Base-by-base conservation (phyloP, 2,797 vertebrate genomes). In the Coendou prehensilis region DNA sequence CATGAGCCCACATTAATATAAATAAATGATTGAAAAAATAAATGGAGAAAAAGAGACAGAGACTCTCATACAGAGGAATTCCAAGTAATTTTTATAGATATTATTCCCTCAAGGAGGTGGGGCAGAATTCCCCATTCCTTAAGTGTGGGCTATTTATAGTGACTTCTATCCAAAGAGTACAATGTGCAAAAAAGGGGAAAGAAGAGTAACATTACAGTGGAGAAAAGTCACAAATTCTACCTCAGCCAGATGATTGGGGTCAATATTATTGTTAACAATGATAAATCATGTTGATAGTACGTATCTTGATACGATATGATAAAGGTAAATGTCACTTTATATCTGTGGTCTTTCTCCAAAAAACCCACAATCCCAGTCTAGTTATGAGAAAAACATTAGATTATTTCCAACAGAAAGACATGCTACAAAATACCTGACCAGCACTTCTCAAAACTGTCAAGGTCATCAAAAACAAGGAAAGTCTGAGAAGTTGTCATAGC, bases 11-110 rank as follows among this genome's bases (percentile, higher is more conserved):
- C 37, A 41, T 41, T 41, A 41, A 41, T 71, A 71, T 41, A 71
- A 41, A 71, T 41, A 71, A 23, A 41, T 71, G 69, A 81, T 1
- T 81, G 37, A 71, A 45, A 59, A 82, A 59, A 85, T 59, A 75
- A 81, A 69, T 47, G 30, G 18, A 6, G 57, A 52, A 30, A 59
- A 47, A 52, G 45, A 89, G 17, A 63, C 30, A 89, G 15, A 71
- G 18, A 91, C 15, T 64, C 61, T 2, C 0, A 59, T 45, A 52
- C n/a, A 89, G 37, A 94, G 80, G 59, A 54, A 85, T 64, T 92
- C 63, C n/a, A 82, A 89, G 81, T 78, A 82, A 89, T 33, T 56
- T 86, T n/a, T 82, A 23, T 11, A 76, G 52, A 82, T 26, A 87
- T 6, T 61, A 14, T 50, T 37, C 45, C 1, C 11, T 90, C 28